phyloP scores from a whole-genome alignment of 2,113 vertebrate species.

The Plestiodon gilberti region DNA sequence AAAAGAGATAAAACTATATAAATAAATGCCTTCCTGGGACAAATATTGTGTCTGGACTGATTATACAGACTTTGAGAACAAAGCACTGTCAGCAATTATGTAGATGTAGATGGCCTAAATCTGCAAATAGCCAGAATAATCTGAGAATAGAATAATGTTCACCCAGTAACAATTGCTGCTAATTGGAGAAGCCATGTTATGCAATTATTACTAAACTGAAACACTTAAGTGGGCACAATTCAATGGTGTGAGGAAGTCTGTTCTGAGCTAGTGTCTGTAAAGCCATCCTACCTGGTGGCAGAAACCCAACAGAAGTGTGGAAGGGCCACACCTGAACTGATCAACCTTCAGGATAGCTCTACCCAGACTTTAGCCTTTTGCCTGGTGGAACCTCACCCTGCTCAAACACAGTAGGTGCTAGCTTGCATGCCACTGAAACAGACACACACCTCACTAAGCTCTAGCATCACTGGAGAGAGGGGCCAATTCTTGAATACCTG shows the following conservation, averaged over 20 bases:
- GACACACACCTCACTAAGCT: background rate
- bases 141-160: background rate
- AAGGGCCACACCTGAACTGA: background rate
- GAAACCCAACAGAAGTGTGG: background rate
- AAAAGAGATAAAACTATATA: constrained; percentile 62
- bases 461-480: background rate
- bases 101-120: constrained; percentile 20
- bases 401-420: background rate
- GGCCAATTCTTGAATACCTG: too few relatives aligned
- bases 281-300: background rate
- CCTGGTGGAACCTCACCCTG: background rate
- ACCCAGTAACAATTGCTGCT: constrained; percentile 10
- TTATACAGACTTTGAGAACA: constrained; percentile 48
- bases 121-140: too few relatives aligned
- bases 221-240: accelerated
- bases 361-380: background rate
- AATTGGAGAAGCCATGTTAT: background rate
- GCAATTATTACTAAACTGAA: background rate
- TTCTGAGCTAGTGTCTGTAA: background rate
- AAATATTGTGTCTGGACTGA: constrained; percentile 72
- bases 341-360: background rate
- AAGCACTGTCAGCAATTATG: constrained; percentile 57
- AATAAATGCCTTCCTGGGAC: constrained; percentile 66
- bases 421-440: background rate
- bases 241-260: background rate